A percentile compares a stretch with the other conserved stretches of the same genome.
Conservation (phyloP, 2,113 vertebrate genomes). For the Galeopterus variegatus region DNA sequence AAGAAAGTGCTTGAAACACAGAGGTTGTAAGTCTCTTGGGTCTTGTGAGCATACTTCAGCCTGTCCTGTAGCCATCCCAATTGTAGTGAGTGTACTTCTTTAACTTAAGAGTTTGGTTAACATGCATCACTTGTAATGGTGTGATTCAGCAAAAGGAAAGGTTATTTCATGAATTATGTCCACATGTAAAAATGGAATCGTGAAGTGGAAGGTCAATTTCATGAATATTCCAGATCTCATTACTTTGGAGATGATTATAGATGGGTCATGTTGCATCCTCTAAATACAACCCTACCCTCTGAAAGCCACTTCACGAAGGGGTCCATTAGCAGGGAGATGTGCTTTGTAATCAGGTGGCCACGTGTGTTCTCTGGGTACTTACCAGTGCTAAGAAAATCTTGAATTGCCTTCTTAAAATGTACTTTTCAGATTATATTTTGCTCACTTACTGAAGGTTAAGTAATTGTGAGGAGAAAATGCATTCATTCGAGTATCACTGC, state of each 20-base stretch:
- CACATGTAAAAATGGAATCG: not conserved
- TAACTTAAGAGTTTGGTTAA: not conserved
- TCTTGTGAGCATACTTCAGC: not conserved
- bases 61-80: not conserved
- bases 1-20: not conserved
- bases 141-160: not conserved
- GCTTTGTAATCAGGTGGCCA: constrained; percentile 42
- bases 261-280: not conserved
- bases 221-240: not conserved
- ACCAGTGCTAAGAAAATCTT: not conserved
- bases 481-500: not conserved
- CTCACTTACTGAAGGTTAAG: not conserved
- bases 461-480: not conserved
- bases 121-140: not conserved
- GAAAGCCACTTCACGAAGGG: not conserved
- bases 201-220: not conserved
- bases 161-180: not conserved
- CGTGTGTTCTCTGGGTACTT: not conserved
- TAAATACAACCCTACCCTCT: constrained; percentile 17
- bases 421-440: constrained; percentile 18
- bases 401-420: not conserved
- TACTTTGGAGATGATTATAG: constrained; percentile 9
- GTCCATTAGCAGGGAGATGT: not conserved
- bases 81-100: not conserved
- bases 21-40: not conserved